Percentiles rank a stretch among this genome's conserved stretches.
Evolutionary conservation across 1,140 invertebrate genomes (phyloP).

Genomic region (Macrobrachium rosenbergii): DNA sequence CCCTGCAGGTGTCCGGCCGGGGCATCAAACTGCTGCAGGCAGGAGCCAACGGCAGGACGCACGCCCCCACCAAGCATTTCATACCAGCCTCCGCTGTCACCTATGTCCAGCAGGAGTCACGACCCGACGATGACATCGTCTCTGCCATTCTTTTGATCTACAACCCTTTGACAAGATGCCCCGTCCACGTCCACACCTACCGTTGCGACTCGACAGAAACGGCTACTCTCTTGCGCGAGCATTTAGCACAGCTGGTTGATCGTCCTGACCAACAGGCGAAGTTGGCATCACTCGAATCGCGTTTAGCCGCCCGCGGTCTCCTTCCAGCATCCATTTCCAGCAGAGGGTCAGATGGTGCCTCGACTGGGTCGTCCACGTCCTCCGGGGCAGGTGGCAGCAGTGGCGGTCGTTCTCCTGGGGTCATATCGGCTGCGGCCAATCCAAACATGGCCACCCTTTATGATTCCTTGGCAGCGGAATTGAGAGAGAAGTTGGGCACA

Average conservation of each 20-base stretch:
- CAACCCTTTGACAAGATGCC: conserved; percentile 90
- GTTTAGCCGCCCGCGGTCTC: conserved; percentile 73
- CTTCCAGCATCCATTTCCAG: conserved; percentile 30
- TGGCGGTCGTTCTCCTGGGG: conserved; percentile 18
- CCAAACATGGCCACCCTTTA: conserved; percentile 82
- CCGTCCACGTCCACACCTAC: conserved; percentile 94
- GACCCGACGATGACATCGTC: conserved; percentile 87
- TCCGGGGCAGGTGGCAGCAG: conserved; percentile 45
- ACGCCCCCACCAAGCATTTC: conserved; percentile 88
- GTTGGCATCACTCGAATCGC: conserved; percentile 82
- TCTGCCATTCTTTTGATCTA: conserved; percentile 89
- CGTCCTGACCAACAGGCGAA: conserved; percentile 89
- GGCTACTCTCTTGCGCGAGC: conserved; percentile 84
- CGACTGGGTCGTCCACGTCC: conserved; percentile 45
- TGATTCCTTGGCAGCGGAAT: conserved; percentile 91
- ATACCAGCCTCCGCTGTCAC: conserved; percentile 94
- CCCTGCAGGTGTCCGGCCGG: conserved; percentile 86
- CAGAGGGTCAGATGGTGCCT: conserved; percentile 45
- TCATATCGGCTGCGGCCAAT: conserved; percentile 67
- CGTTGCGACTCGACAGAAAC: conserved; percentile 95
- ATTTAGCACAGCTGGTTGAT: conserved; percentile 85
- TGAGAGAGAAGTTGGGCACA: conserved; percentile 84
- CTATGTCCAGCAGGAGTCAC: conserved; percentile 80
- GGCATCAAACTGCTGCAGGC: conserved; percentile 92
- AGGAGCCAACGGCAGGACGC: conserved; percentile 64